Conservation (phyloP, 2,888 invertebrate species). For the Agriotes lineatus region DNA sequence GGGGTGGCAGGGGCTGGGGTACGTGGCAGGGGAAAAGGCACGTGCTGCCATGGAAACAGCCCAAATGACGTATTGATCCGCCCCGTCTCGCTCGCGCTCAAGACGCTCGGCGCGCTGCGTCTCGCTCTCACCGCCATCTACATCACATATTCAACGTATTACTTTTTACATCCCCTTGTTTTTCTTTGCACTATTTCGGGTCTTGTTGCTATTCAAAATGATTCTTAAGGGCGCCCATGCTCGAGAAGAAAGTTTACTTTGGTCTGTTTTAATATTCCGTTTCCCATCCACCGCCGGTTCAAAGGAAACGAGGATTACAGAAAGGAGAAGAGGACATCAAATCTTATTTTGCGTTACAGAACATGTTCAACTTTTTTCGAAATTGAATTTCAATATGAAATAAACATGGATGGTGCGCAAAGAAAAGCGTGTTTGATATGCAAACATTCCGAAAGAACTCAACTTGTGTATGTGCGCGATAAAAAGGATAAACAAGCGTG, state of each 20-base stretch:
- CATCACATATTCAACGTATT: constrained; percentile 68
- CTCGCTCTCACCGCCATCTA: constrained; percentile 60
- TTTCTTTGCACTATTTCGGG: constrained; percentile 62
- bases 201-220: constrained; percentile 56
- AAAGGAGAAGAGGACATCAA: constrained; percentile 47
- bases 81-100: constrained; percentile 61
- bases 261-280: constrained; percentile 58
- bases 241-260: constrained; percentile 54
- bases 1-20: constrained; percentile 51
- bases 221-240: constrained; percentile 45
- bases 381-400: constrained; percentile 52
- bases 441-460: constrained; percentile 48
- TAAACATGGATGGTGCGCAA: constrained; percentile 45
- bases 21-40: constrained; percentile 62
- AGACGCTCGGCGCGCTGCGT: constrained; percentile 55
- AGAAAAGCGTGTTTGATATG: constrained; percentile 49
- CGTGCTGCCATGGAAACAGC: constrained; percentile 69
- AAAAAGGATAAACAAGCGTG: constrained; percentile 50
- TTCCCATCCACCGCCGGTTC: constrained; percentile 50
- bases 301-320: constrained; percentile 48
- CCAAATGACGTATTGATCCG: constrained; percentile 70
- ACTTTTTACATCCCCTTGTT: constrained; percentile 65
- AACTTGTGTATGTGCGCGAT: constrained; percentile 47
- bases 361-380: constrained; percentile 49
- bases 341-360: constrained; percentile 52